Conservation (phyloP, 2,113 vertebrate genomes). For the Pachycephala philippinensis region DNA sequence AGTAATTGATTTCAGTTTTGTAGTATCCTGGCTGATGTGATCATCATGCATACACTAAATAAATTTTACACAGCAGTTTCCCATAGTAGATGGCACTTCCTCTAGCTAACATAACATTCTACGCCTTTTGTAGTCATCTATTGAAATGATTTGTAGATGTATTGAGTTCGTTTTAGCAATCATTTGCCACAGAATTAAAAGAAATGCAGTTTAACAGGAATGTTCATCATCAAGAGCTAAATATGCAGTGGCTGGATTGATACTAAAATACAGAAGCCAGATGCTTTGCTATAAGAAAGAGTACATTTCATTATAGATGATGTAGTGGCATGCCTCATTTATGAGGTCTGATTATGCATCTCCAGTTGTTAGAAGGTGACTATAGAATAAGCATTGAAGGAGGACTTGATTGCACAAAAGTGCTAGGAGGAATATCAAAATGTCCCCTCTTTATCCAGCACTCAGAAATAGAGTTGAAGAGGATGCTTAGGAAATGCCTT, state of each 20-base stretch:
- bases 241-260: background rate
- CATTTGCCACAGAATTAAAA: conserved; percentile 9
- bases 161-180: background rate
- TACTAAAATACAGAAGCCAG: background rate
- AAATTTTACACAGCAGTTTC: conserved; percentile 36
- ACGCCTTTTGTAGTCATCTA: background rate
- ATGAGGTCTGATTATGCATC: conserved; percentile 20
- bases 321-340: background rate
- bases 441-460: background rate
- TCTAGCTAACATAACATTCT: background rate
- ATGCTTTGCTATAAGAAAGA: background rate
- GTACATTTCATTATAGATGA: background rate
- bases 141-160: background rate
- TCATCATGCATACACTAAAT: conserved; percentile 46
- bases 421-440: background rate
- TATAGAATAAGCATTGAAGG: background rate
- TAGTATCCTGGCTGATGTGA: conserved; percentile 26
- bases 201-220: background rate
- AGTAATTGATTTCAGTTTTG: conserved; percentile 43
- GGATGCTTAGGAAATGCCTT: background rate
- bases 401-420: background rate
- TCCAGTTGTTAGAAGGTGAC: conserved; percentile 5
- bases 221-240: background rate
- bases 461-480: conserved; percentile 10
- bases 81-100: conserved; percentile 12